Evolutionary conservation across 1,140 invertebrate species (phyloP), one percentile per base, ranked within the genome.

Genomic region (Sogatella furcifera): DNA sequence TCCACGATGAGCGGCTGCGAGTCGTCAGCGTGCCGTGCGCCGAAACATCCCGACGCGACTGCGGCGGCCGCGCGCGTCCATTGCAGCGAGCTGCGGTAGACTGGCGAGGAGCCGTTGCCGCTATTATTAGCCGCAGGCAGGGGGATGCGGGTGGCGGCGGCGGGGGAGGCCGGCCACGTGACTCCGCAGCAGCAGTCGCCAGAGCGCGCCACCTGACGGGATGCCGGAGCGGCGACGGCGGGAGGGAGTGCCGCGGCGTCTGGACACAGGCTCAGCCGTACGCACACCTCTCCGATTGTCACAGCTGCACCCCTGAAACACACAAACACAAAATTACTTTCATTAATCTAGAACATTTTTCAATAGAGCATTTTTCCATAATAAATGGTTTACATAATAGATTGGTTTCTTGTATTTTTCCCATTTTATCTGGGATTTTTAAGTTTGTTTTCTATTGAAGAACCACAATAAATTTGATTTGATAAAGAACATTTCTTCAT

Each of bases 1-100:
- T 88, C 86, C 84, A 89, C 28, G 13, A 17, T 22, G 17, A 28
- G 31, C 60, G 10, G 52, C 22, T 41, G 55, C n/a, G 46, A 21
- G 17, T 61, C 53, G 19, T n/a, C 52, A 24, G 49, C 58, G 24
- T 42, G 38, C 46, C 43, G 55, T 10, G 61, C 60, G 61, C 63
- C 60, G 64, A 64, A 64, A 49, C 61, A 67, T 44, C 59, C 58
- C 38, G 55, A 61, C 52, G 60, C 57, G 22, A 57, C 49, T 57
- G 57, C 58, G 53, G 55, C 38, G 10, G 59, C 52, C 15, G 43
- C 62, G 14, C 60, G 61, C 63, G 56, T 55, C 64, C 62, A 67
- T 60, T 62, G 22, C 52, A 63, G 59, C 11, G 56, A 55, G 54
- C 61, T 62, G 22, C 64, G 64, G 34, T 65, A 67, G 17, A 67